Percentiles rank a stretch among this genome's conserved stretches.
These are phyloP conservation scores for Heterodera filipjevi DNA, from an alignment of 2,888 invertebrate species.

Conservation along the genomic window DNA sequence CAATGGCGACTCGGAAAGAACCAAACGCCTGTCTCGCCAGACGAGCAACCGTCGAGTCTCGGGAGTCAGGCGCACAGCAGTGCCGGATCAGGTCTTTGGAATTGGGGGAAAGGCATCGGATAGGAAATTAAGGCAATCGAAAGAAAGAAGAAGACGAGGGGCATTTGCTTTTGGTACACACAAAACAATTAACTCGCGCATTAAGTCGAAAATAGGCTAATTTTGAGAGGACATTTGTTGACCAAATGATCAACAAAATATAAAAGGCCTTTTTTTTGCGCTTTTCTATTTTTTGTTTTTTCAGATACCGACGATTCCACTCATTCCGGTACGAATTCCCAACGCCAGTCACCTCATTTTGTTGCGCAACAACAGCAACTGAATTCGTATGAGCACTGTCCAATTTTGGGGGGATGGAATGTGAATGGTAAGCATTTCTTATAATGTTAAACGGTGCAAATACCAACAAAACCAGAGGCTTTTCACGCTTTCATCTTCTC, in stretches of 20 bases:
- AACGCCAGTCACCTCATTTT: slow-evolving; percentile 4
- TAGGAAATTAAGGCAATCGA: not conserved
- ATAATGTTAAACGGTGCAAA: not conserved
- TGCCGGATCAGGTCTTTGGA: not conserved
- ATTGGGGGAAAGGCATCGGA: too few relatives aligned
- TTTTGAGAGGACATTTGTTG: not conserved
- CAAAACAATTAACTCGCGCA: too few relatives aligned
- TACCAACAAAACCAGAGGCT: not conserved
- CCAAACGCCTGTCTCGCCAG: not conserved
- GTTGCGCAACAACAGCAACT: not conserved
- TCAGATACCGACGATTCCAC: slow-evolving; percentile 2
- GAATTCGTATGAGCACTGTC: not conserved
- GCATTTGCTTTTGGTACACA: not conserved
- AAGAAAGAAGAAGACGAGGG: not conserved
- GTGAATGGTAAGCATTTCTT: slow-evolving; percentile 1
- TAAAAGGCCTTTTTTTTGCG: not conserved
- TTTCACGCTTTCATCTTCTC: not conserved
- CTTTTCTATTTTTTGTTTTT: not conserved
- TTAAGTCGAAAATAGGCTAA: too few relatives aligned
- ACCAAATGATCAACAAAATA: not conserved
- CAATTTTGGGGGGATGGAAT: slow-evolving; percentile 5
- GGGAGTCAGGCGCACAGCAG: slow-evolving; percentile 15
- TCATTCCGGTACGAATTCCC: not conserved
- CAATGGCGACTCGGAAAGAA: not conserved
- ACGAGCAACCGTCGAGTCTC: not conserved